phyloP scores from a whole-genome alignment of 2,113 vertebrate species.

The Microcebus tavaratra region DNA sequence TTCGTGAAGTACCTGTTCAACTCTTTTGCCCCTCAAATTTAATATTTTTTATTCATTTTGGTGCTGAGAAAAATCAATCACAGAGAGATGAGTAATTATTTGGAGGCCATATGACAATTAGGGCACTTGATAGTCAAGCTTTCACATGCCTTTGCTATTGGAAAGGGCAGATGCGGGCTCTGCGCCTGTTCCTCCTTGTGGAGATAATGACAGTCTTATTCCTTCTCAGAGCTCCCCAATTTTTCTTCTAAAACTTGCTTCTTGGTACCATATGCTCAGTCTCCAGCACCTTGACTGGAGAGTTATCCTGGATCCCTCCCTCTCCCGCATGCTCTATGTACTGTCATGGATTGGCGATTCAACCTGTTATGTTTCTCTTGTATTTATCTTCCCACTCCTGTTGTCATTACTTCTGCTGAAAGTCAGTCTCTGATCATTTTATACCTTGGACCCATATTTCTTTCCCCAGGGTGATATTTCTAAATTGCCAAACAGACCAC shows the following conservation, averaged over 20 bases:
- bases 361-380: neutral
- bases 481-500: neutral
- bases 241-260: neutral
- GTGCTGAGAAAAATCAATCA: slow-evolving; percentile 38
- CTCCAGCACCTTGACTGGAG: neutral
- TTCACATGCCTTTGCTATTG: neutral
- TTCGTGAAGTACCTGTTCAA: neutral
- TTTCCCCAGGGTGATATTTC: neutral
- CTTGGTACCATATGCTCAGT: neutral
- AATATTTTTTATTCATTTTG: slow-evolving; percentile 32
- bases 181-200: neutral
- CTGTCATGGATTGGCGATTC: rapidly evolving
- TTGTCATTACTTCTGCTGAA: neutral
- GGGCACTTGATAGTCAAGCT: neutral
- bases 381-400: neutral
- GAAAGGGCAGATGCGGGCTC: neutral
- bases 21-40: slow-evolving; percentile 44
- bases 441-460: neutral
- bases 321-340: neutral
- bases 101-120: neutral
- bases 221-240: neutral
- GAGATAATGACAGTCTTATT: neutral
- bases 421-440: neutral
- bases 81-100: neutral
- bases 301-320: neutral